A percentile compares a stretch with the other conserved stretches of the same genome.
These are phyloP conservation scores for Sebastes cheni DNA, from an alignment of 2,797 vertebrate genomes.

Conservation along the genomic window DNA sequence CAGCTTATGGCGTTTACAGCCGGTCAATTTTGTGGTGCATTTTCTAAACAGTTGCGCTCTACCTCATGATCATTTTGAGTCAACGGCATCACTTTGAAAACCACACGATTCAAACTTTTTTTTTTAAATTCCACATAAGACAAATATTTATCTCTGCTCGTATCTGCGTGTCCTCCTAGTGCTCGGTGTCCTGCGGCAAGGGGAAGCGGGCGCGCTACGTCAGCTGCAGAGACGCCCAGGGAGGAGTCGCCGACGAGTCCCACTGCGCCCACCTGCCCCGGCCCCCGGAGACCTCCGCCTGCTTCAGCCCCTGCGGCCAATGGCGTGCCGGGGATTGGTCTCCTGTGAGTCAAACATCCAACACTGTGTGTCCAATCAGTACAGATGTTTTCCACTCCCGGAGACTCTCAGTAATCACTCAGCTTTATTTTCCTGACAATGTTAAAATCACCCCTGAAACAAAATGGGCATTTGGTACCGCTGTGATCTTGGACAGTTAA, in stretches of 20 bases:
- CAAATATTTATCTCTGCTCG: constrained; percentile 20
- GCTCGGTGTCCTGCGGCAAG: constrained; percentile 93
- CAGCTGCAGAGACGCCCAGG: constrained; percentile 90
- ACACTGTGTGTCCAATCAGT: constrained; percentile 43
- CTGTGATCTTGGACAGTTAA: constrained; percentile 1
- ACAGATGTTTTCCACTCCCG: constrained; percentile 33
- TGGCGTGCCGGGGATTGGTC: constrained; percentile 96
- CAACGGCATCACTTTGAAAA: constrained; percentile 11
- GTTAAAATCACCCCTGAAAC: constrained; percentile 19
- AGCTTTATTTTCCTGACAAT: not conserved
- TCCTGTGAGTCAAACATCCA: constrained; percentile 83
- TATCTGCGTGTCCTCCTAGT: constrained; percentile 75
- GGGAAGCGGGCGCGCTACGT: constrained; percentile 92
- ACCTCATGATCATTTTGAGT: not conserved
- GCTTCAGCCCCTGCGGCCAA: constrained; percentile 92
- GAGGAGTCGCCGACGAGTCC: constrained; percentile 89
- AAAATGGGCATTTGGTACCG: not conserved
- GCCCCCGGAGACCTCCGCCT: constrained; percentile 87
- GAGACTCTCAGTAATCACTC: constrained; percentile 10
- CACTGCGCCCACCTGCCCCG: constrained; percentile 87
- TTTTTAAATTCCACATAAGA: not conserved
- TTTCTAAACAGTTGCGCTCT: not conserved
- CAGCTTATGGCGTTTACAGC: not conserved
- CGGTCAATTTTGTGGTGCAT: not conserved
- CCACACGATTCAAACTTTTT: not conserved